Conservation (phyloP, 1,140 invertebrate genomes). For the Tetranychus cinnabarinus region DNA sequence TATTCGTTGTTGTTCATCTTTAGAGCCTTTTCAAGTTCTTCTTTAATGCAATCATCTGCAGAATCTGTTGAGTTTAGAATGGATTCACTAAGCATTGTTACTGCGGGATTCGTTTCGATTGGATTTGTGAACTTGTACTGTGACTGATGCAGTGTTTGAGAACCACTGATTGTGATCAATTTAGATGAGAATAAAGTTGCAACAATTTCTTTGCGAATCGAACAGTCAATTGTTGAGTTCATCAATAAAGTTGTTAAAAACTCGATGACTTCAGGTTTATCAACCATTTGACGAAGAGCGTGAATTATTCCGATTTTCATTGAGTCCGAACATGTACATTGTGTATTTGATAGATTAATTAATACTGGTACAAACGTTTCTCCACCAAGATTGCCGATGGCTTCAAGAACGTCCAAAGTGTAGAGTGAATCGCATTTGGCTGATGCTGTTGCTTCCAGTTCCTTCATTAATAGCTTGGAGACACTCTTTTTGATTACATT, state of each 20-base stretch:
- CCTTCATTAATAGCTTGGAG: not conserved
- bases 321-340: not conserved
- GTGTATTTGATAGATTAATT: not conserved
- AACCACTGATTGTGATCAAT: no score
- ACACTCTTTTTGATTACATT: not conserved
- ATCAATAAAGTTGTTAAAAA: not conserved
- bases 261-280: not conserved
- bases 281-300: not conserved
- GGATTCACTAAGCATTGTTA: not conserved
- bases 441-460: not conserved
- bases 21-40: not conserved
- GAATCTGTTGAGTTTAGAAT: not conserved
- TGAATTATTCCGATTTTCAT: not conserved
- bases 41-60: not conserved
- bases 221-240: not conserved
- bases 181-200: not conserved
- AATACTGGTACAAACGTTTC: not conserved
- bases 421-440: not conserved
- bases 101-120: not conserved
- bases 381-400: constrained; percentile 6
- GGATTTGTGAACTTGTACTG: not conserved
- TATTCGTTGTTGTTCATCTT: not conserved
- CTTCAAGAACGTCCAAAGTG: constrained; percentile 8
- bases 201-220: not conserved
- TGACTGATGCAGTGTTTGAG: not conserved